A percentile compares a stretch with the other conserved stretches of the same genome.
Conservation (phyloP, 2,888 invertebrate genomes). For the Drosophila cognata region DNA sequence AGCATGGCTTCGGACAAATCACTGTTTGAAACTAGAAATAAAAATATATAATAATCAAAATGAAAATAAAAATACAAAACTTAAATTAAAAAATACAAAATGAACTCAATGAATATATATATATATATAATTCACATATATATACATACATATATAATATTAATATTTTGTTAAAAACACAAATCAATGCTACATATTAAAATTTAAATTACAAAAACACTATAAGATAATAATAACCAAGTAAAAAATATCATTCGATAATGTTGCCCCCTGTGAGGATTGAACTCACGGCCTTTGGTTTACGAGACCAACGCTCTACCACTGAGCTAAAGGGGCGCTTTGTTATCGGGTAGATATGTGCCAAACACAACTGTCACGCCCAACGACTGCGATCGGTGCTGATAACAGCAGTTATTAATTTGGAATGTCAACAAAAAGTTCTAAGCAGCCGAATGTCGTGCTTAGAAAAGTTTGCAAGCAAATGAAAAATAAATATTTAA, state of each 20-base stretch:
- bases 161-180: neutral
- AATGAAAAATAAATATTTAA: neutral
- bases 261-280: conserved; percentile 70
- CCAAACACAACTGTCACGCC: neutral
- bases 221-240: too few species aligned
- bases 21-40: fast-evolving
- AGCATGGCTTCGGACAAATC: neutral
- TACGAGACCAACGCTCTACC: conserved; percentile 78
- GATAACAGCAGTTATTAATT: conserved; percentile 21
- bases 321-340: conserved; percentile 72
- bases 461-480: neutral
- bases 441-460: neutral
- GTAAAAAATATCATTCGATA: neutral
- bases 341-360: conserved; percentile 3
- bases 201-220: neutral
- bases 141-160: too few species aligned
- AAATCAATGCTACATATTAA: neutral
- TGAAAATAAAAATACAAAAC: neutral
- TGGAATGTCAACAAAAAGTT: conserved; percentile 4
- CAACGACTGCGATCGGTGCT: conserved; percentile 47
- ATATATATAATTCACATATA: neutral
- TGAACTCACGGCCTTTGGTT: conserved; percentile 76
- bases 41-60: neutral
- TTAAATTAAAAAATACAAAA: neutral
- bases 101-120: neutral